These are phyloP conservation scores for Nymphicus hollandicus DNA, from an alignment of 2,113 vertebrate species.

Conservation along the genomic window DNA sequence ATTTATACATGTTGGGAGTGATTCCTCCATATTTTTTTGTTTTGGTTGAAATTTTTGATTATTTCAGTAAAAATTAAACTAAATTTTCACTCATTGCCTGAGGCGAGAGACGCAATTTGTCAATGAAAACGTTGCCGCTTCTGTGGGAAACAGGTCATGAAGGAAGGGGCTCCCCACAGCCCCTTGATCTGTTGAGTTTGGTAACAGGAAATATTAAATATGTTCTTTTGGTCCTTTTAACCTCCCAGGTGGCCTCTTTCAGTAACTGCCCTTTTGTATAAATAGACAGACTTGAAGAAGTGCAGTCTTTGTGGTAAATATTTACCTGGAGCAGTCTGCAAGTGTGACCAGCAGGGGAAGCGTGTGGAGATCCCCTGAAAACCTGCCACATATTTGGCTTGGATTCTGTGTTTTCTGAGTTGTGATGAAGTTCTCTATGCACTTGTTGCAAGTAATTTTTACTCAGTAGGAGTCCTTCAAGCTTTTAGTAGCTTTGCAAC, in stretches of 20 bases:
- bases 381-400: not conserved
- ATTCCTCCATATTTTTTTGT: not conserved
- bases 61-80: not conserved
- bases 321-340: slow-evolving; percentile 34
- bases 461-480: not conserved
- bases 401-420: not conserved
- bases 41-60: not conserved
- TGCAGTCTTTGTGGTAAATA: slow-evolving; percentile 38
- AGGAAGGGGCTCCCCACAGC: not conserved
- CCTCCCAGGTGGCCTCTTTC: slow-evolving; percentile 43
- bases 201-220: slow-evolving; percentile 25
- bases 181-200: not conserved
- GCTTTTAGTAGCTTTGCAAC: not conserved
- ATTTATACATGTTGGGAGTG: not conserved
- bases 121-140: not conserved
- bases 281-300: slow-evolving; percentile 41
- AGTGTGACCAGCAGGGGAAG: not conserved
- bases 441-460: not conserved
- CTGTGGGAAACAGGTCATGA: not conserved
- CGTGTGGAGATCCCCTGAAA: slow-evolving; percentile 12
- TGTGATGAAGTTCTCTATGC: not conserved
- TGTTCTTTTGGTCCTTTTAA: not conserved
- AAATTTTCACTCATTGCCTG: not conserved
- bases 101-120: not conserved
- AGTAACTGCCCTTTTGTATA: not conserved